These are phyloP conservation scores for Coreius guichenoti DNA, from an alignment of 2,797 vertebrate genomes.

Conservation along the genomic window DNA sequence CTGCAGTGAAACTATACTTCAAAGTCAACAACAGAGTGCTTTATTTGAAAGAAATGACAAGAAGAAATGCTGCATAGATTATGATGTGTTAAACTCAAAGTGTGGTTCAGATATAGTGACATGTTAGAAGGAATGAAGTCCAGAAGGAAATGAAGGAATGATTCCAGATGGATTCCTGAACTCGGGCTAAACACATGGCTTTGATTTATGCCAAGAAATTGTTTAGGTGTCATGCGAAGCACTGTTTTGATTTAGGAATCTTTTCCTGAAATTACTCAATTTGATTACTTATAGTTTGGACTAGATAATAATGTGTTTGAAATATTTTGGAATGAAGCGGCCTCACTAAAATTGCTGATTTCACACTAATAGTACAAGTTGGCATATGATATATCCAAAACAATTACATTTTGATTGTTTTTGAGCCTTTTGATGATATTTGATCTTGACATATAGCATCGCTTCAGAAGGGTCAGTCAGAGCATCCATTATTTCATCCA, in stretches of 20 bases:
- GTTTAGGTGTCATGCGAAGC: constrained; percentile 16
- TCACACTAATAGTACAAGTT: background rate
- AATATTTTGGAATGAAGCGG: constrained; percentile 2
- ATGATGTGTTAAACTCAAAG: constrained; percentile 30
- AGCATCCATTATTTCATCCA: background rate
- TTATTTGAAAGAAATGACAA: constrained; percentile 29
- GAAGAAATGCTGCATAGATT: constrained; percentile 13
- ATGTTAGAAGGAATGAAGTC: background rate
- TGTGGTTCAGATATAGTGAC: constrained; percentile 13
- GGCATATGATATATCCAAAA: background rate
- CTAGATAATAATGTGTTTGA: constrained; percentile 2
- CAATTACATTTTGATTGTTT: background rate
- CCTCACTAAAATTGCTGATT: background rate
- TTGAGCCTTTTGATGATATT: background rate
- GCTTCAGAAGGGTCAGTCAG: background rate
- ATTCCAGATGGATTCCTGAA: constrained; percentile 21
- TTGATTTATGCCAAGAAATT: constrained; percentile 26
- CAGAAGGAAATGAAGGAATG: too few relatives aligned
- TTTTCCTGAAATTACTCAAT: background rate
- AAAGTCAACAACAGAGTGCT: constrained; percentile 1
- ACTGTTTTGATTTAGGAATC: background rate
- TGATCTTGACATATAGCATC: background rate
- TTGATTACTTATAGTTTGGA: constrained; percentile 9
- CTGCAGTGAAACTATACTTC: background rate
- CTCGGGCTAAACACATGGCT: background rate